Conservation (phyloP, 1,140 invertebrate genomes). For the Trypoxylus dichotomus region DNA sequence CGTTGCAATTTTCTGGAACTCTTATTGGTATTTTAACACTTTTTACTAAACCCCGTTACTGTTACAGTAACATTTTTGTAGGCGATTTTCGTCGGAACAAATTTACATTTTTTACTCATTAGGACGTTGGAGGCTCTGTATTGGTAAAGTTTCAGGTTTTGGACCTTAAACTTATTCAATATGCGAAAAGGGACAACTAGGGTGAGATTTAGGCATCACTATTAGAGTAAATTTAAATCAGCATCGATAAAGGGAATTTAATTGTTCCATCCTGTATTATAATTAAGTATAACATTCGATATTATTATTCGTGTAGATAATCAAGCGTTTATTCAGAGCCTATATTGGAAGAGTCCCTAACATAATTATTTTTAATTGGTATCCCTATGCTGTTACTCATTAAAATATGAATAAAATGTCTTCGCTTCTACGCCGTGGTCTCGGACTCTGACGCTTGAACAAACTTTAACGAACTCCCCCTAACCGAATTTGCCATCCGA, state of each 20-base stretch:
- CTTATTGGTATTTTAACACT: no score
- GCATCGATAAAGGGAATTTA: background rate
- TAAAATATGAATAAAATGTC: background rate
- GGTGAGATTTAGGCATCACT: background rate
- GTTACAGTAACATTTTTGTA: background rate
- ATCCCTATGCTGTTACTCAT: background rate
- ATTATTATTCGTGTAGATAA: no score
- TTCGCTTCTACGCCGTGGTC: background rate
- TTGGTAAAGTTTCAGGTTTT: background rate
- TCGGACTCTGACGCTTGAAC: background rate
- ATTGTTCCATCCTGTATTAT: no score
- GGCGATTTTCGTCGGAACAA: background rate
- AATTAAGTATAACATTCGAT: no score
- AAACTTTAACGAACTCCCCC: background rate
- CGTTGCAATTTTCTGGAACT: no score
- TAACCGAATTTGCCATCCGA: background rate
- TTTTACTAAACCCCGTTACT: no score
- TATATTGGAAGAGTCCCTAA: background rate
- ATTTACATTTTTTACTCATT: conserved; percentile 10
- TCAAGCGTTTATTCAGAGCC: background rate
- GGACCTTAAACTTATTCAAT: background rate
- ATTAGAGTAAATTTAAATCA: background rate
- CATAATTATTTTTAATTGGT: background rate
- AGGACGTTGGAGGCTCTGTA: background rate
- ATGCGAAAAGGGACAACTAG: background rate